phyloP scores from a whole-genome alignment of 2,797 vertebrate species.

The Ciconia nigra region DNA sequence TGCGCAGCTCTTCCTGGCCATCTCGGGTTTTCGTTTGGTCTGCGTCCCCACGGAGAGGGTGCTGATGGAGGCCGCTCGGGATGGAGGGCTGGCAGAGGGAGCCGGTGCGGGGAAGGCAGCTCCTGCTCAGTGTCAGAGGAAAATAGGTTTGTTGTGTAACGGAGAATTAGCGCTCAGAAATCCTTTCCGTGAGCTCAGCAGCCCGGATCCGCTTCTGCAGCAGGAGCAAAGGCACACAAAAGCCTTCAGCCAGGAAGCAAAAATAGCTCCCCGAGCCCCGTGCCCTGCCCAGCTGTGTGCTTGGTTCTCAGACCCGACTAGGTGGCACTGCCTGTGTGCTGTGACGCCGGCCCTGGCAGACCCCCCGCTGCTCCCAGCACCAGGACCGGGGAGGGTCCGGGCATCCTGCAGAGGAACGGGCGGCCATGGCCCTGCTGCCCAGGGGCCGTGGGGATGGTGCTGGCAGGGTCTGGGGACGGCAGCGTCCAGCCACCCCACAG shows the following conservation, averaged over 20 bases:
- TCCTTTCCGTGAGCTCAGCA: conserved; percentile 6
- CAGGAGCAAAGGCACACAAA: not conserved
- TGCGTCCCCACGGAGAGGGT: fast-evolving
- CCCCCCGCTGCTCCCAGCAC: not conserved
- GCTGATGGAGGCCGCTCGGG: not conserved
- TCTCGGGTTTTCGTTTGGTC: fast-evolving
- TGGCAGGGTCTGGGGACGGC: not conserved
- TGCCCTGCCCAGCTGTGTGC: not conserved
- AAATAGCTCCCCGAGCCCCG: not conserved
- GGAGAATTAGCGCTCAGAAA: conserved; percentile 22
- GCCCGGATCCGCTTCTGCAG: not conserved
- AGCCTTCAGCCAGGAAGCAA: not conserved
- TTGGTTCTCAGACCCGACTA: not conserved
- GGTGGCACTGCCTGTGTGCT: not conserved
- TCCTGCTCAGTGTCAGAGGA: not conserved
- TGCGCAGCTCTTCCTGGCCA: not conserved
- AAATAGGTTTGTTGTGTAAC: conserved; percentile 23
- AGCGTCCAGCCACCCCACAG: not conserved
- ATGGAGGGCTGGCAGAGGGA: not conserved
- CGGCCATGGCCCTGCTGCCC: not conserved
- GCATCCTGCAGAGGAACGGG: fast-evolving
- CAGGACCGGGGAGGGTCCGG: fast-evolving
- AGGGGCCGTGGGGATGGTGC: fast-evolving
- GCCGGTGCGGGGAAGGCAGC: not conserved
- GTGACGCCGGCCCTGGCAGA: not conserved